Conservation (phyloP, 2,113 vertebrate genomes). For the Astur gentilis region DNA sequence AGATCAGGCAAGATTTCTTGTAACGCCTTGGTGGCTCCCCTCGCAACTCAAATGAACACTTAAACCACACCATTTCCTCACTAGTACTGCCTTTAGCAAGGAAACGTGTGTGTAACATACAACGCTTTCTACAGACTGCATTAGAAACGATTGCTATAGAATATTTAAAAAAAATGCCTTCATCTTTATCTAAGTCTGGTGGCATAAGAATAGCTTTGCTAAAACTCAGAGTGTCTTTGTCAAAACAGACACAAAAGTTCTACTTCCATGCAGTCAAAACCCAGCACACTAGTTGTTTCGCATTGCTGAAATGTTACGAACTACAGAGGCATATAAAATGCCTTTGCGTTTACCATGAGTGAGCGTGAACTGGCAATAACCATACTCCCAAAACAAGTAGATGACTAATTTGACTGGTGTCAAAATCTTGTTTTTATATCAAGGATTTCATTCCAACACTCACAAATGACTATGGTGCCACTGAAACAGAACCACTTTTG, state of each 20-base stretch:
- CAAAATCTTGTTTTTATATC: background rate
- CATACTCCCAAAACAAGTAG: background rate
- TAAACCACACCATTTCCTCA: background rate
- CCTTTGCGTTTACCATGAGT: background rate
- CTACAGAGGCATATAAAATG: background rate
- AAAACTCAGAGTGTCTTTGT: background rate
- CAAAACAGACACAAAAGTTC: background rate
- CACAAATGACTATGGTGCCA: conserved; percentile 21
- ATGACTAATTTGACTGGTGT: background rate
- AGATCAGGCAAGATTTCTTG: background rate
- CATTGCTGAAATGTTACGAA: fast-evolving
- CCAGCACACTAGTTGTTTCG: background rate
- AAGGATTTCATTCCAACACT: conserved; percentile 31
- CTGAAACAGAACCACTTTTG: conserved; percentile 12
- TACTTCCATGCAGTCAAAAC: background rate
- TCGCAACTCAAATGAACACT: background rate
- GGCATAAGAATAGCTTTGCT: background rate
- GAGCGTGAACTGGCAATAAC: background rate
- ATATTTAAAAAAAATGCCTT: background rate
- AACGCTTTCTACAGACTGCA: background rate
- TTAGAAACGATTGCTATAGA: background rate
- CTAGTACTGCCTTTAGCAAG: background rate
- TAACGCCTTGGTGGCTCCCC: background rate
- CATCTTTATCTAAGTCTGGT: background rate
- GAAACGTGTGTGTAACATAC: background rate